Conservation (phyloP, 2,888 invertebrate species). For the Synergus itoensis region DNA sequence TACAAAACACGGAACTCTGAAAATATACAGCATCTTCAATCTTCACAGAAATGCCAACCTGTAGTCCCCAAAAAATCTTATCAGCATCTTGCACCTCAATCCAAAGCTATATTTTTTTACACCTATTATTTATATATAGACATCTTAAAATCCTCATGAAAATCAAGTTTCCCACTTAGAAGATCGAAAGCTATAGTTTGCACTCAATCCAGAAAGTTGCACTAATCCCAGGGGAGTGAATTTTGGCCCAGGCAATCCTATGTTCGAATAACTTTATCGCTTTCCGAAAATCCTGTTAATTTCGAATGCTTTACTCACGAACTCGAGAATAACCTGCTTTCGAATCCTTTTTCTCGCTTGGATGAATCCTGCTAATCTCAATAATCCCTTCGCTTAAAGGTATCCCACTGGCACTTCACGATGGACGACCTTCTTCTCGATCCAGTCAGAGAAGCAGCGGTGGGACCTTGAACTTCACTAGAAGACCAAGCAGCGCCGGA, state of each 20-base stretch:
- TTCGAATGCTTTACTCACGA: neutral
- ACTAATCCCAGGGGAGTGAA: neutral
- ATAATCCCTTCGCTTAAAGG: constrained; percentile 73
- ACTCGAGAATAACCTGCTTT: neutral
- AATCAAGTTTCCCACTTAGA: neutral
- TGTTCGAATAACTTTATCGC: neutral
- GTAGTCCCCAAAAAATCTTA: neutral
- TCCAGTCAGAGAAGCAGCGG: constrained; percentile 81
- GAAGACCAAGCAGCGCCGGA: constrained; percentile 81
- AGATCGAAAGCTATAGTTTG: neutral
- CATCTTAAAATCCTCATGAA: neutral
- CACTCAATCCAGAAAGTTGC: neutral
- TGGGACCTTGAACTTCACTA: constrained; percentile 78
- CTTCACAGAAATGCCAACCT: neutral
- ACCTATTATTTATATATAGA: neutral
- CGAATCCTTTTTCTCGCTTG: neutral
- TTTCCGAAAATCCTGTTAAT: neutral
- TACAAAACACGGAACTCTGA: neutral
- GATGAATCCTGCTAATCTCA: constrained; percentile 9
- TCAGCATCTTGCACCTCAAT: neutral
- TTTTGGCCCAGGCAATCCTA: neutral
- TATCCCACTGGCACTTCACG: constrained; percentile 82
- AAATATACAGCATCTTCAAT: neutral
- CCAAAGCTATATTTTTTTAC: neutral
- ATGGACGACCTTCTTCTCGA: constrained; percentile 81